These are phyloP conservation scores for Tenrec ecaudatus DNA, from an alignment of 2,113 vertebrate genomes.

Conservation along the genomic window DNA sequence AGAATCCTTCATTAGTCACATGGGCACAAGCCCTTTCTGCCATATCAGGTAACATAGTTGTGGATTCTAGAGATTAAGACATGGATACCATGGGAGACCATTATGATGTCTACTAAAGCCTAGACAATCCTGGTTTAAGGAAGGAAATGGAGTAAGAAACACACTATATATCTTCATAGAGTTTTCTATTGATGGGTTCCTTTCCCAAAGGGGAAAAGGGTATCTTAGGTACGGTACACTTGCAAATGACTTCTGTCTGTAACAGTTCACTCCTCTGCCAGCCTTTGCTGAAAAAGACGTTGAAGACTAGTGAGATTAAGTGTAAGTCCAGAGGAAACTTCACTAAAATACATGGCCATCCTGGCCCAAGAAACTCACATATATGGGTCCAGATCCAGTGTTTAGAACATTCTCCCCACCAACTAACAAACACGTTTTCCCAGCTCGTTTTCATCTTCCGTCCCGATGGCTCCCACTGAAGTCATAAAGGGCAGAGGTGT, in stretches of 20 bases:
- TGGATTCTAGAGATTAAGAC: background rate
- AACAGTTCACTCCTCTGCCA: conserved; percentile 15
- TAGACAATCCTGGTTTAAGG: background rate
- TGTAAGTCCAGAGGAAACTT: conserved; percentile 4
- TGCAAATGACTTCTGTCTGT: conserved; percentile 13
- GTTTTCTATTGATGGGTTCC: conserved; percentile 1
- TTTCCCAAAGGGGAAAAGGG: conserved; percentile 17
- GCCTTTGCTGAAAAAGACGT: background rate
- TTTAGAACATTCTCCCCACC: background rate
- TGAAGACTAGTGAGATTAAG: background rate
- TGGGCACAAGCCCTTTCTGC: background rate
- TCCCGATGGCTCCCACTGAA: too few relatives aligned
- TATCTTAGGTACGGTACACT: background rate
- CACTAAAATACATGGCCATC: background rate
- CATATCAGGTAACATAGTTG: background rate
- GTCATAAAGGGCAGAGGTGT: too few relatives aligned
- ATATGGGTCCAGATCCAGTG: background rate
- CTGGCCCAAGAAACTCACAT: background rate
- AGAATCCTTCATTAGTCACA: background rate
- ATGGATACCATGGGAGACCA: background rate
- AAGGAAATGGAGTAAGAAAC: background rate
- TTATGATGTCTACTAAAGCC: background rate
- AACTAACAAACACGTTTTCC: background rate
- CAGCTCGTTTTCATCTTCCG: too few relatives aligned
- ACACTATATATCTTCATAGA: background rate